Conservation (phyloP, 2,113 vertebrate genomes). For the Condylura cristata region DNA sequence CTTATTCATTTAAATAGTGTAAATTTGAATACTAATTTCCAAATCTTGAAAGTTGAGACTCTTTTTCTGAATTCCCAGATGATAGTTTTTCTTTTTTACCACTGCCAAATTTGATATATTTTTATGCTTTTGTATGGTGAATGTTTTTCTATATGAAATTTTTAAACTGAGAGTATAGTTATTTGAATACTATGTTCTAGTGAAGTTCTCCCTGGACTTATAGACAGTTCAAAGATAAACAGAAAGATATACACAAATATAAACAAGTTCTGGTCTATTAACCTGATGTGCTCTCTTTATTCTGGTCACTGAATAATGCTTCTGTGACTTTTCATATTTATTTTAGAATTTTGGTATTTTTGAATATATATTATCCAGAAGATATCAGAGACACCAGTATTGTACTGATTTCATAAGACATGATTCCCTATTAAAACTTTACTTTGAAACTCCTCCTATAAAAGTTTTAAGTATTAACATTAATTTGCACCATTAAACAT, state of each 20-base stretch:
- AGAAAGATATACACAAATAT: not conserved
- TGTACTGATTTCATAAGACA: not conserved
- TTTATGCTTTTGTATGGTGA: not conserved
- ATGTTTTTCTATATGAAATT: not conserved
- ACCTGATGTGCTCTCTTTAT: not conserved
- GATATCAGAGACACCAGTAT: not conserved
- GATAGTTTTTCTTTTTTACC: not conserved
- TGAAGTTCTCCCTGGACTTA: not conserved
- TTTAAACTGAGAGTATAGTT: not conserved
- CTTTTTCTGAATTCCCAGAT: not conserved
- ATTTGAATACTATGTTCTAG: not conserved
- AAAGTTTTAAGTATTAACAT: not conserved
- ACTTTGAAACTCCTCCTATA: not conserved
- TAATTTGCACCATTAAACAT: not conserved
- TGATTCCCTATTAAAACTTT: not conserved
- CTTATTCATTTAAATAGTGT: not conserved
- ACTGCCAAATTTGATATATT: not conserved
- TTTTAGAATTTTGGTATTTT: not conserved
- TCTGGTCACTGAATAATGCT: not conserved
- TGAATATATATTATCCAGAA: not conserved
- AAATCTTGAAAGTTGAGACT: not conserved
- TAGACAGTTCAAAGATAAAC: not conserved
- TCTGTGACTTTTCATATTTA: not conserved
- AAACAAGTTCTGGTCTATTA: not conserved
- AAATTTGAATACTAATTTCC: not conserved